Conservation (phyloP, 2,888 invertebrate species). For the Osmoderma eremita region DNA sequence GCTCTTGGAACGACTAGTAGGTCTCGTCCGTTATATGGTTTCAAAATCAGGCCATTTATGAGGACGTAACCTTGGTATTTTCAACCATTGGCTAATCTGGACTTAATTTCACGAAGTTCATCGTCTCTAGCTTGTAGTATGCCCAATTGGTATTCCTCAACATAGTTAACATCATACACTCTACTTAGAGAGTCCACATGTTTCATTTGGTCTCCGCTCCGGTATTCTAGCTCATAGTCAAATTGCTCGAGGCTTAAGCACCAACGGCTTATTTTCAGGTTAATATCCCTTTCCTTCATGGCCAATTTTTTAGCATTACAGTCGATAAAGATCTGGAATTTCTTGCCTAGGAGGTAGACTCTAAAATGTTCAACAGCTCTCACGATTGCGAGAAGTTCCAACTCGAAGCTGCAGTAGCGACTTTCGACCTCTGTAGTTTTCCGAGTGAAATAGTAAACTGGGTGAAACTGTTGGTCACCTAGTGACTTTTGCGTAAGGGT, state of each 20-base stretch:
- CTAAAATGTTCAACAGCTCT: constrained; percentile 56
- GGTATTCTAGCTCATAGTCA: constrained; percentile 27
- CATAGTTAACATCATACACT: constrained; percentile 22
- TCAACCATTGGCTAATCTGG: not conserved
- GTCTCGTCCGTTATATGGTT: not conserved
- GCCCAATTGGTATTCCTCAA: not conserved
- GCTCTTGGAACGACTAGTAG: not conserved
- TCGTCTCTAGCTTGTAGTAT: not conserved
- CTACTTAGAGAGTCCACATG: constrained; percentile 49
- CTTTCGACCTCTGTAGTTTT: constrained; percentile 54
- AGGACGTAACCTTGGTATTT: not conserved
- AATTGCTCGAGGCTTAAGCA: constrained; percentile 47
- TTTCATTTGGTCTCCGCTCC: constrained; percentile 48
- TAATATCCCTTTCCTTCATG: constrained; percentile 31
- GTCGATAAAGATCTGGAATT: constrained; percentile 50
- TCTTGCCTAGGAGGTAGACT: constrained; percentile 51
- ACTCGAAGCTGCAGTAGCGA: constrained; percentile 55
- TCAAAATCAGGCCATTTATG: not conserved
- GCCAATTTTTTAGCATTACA: constrained; percentile 41
- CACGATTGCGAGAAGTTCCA: constrained; percentile 57
- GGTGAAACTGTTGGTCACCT: constrained; percentile 49
- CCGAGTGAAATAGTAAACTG: constrained; percentile 54
- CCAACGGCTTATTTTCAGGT: constrained; percentile 51
- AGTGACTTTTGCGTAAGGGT: constrained; percentile 51
- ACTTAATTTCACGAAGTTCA: not conserved